Base-by-base conservation (phyloP, 2,113 vertebrate species). In the Muntiacus reevesi region DNA sequence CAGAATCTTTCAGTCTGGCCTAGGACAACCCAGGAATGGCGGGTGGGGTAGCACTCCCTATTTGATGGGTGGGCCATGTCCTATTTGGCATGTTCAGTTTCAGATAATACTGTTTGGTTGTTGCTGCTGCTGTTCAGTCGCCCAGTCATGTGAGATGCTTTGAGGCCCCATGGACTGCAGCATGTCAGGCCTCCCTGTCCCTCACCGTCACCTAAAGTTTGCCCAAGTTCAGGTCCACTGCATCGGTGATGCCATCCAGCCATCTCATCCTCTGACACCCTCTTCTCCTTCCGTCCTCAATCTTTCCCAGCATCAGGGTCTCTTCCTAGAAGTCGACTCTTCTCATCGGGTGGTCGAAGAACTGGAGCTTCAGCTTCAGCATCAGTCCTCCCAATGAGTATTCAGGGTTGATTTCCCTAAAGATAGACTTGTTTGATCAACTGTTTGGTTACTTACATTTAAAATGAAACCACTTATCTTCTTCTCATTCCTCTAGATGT, bases 311-410 rank as follows among this genome's bases (percentile, higher is more conserved):
- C n/a, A 21, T 67, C 17, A 67, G 64, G 64, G 17, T 67, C 33
- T 67, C 8, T 36, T 11, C 17, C 64, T 19, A 5, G 0, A 2
- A 67, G 4, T 36, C 8, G 2, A 8, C 17, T 36, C 64, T 36
- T 67, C 64, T 67, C 64, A 21, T 67, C 9, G 21, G 33, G 33
- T 21, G 8, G n/a, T 67, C 2, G 0, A 67, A 67, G 33, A 67
- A 67, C 64, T 36, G 64, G 8, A 36, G 8, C 64, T 67, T 52
- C 52, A 16, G 52, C 52, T 52, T 67, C 64, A 67, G 17, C 4
- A 4, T 67, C 64, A 36, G 33, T 67, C n/a, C 64, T 67, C 11
- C 17, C 64, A 67, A 1, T 67, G 17, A 67, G 4, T 36, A 36
- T 67, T 36, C n/a, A 21, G 33, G 64, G n/a, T 67, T 67, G 17